Base-by-base conservation (phyloP, 2,113 vertebrate species). In the Rhea pennata region DNA sequence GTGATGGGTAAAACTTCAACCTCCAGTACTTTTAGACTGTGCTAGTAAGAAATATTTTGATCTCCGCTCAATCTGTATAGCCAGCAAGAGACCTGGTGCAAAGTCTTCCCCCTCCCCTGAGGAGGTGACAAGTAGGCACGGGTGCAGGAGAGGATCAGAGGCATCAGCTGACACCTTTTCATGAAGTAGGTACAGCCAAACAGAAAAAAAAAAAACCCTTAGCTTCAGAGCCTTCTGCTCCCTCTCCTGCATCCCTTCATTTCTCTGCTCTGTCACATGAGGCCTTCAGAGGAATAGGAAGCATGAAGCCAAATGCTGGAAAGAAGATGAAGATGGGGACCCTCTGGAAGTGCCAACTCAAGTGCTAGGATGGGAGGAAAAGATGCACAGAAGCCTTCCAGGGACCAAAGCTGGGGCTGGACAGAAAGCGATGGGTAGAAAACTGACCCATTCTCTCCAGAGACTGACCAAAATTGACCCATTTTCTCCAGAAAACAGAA, bases 341-440 rank as follows among this genome's bases (percentile, higher is more conserved):
- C 51, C 6, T 7, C 23, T 44, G 16, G 42, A 87, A 33, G 6
- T 80, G 39, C 42, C 53, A 53, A 19, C 22, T 81, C 15, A 6
- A 5, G 8, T 21, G 22, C 5, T 51, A 33, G 1, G 4, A 5
- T 24, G 15, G 3, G 27, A 87, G n/a, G 3, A 10, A 36, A 12
- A 74, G 12, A 88, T 22, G 42, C 13, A 27, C 8, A 77, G 80
- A 94, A 10, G 2, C 5, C 2, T 3, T 2, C 6, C 5, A 19
- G 24, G 48, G 85, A 31, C 17, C 67, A 33, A 44, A 46, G 67
- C 12, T 70, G 67, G 17, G 65, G 15, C n/a, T 62, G n/a, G 36
- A 12, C 22, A 16, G 7, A 15, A 21, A 24, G 23, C 9, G 74
- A 76, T 8, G 2, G 5, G 5, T 42, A 14, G 31, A 70, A 84